These are phyloP conservation scores for Xestia ashworthii DNA, from an alignment of 2,888 invertebrate genomes.

Conservation along the genomic window DNA sequence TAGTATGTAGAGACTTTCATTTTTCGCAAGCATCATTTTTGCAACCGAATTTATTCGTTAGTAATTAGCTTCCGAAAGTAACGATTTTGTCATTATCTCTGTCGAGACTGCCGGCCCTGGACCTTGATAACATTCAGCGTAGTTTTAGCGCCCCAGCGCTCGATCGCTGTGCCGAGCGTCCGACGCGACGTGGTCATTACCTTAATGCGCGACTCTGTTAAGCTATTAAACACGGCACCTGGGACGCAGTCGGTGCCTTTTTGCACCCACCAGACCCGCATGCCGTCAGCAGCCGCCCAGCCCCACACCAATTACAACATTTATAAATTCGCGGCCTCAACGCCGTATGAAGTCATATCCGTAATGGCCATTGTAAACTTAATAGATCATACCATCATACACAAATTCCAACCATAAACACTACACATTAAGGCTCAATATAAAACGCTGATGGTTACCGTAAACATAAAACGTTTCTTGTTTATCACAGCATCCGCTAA, in stretches of 20 bases:
- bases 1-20: no score
- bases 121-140: constrained; percentile 48
- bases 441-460: constrained; percentile 28
- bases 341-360: constrained; percentile 82
- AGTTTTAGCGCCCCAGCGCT: constrained; percentile 73
- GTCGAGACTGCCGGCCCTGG: no score
- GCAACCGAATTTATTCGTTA: no score
- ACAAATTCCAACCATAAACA: constrained; percentile 58
- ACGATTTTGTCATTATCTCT: no score
- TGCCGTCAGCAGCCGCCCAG: constrained; percentile 72
- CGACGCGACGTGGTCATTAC: constrained; percentile 79
- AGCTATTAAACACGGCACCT: constrained; percentile 85
- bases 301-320: constrained; percentile 83
- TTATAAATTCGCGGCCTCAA: constrained; percentile 80
- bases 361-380: constrained; percentile 78
- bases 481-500: constrained; percentile 80
- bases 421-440: constrained; percentile 36
- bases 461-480: constrained; percentile 76
- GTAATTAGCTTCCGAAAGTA: no score
- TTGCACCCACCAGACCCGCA: constrained; percentile 77
- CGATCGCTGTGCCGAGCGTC: constrained; percentile 66
- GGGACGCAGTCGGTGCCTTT: constrained; percentile 75
- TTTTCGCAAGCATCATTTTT: no score
- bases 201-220: constrained; percentile 83
- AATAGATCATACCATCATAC: constrained; percentile 56